Evolutionary conservation across 2,797 vertebrate species (phyloP).

Genomic region (Macroramphosus scolopax): DNA sequence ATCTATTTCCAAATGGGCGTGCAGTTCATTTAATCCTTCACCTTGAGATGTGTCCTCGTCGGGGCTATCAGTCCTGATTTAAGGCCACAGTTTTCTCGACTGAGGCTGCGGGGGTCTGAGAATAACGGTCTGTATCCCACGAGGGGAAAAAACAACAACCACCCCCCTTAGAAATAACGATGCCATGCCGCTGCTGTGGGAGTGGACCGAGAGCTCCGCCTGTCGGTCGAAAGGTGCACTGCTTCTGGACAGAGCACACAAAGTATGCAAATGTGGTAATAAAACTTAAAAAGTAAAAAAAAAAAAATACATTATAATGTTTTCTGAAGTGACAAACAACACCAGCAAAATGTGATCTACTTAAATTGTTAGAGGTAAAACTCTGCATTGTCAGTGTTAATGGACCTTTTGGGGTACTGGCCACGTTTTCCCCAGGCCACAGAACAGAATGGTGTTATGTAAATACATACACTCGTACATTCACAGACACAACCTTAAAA

Average conservation of each 20-base stretch:
- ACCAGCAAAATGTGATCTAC: too few species aligned
- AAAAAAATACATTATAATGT: too few species aligned
- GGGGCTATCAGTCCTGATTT: constrained; percentile 26
- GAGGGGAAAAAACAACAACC: constrained; percentile 3
- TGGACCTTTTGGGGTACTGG: too few species aligned
- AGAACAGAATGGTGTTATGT: too few species aligned
- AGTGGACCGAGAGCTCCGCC: constrained; percentile 66
- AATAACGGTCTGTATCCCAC: constrained; percentile 61
- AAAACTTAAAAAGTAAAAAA: too few species aligned
- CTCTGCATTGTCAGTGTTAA: too few species aligned
- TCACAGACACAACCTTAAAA: too few species aligned
- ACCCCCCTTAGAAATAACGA: constrained; percentile 37
- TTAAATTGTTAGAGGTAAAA: too few species aligned
- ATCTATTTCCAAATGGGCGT: constrained; percentile 25
- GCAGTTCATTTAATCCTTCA: constrained; percentile 18
- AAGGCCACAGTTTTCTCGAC: constrained; percentile 44
- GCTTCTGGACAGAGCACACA: neutral
- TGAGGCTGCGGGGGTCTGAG: constrained; percentile 31
- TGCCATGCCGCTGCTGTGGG: constrained; percentile 21
- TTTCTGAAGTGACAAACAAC: too few species aligned
- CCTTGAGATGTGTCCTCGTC: constrained; percentile 20
- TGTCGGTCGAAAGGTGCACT: constrained; percentile 29
- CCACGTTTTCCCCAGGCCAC: too few species aligned
- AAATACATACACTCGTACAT: too few species aligned
- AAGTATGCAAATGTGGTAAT: too few species aligned